These are phyloP conservation scores for Mamestra brassicae DNA, from an alignment of 2,888 invertebrate species.

Conservation along the genomic window DNA sequence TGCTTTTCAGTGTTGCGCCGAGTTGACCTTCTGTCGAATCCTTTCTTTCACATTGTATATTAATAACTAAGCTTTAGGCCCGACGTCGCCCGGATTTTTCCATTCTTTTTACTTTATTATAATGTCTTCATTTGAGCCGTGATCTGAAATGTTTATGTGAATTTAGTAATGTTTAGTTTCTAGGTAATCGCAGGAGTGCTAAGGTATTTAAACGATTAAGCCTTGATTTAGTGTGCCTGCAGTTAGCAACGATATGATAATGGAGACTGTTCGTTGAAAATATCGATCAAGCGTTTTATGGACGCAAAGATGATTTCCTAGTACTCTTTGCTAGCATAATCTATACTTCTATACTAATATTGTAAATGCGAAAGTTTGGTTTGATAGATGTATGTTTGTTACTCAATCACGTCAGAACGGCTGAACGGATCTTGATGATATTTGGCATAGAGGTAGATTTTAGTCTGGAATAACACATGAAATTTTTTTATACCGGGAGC, in stretches of 20 bases:
- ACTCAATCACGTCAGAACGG: no score
- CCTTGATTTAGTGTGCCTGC: slow-evolving; percentile 48
- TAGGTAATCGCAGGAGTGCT: slow-evolving; percentile 50
- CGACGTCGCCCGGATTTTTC: slow-evolving; percentile 65
- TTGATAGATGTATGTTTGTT: no score
- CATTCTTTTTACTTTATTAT: slow-evolving; percentile 69
- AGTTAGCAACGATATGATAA: slow-evolving; percentile 19
- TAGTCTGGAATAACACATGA: no score
- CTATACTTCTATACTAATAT: no score
- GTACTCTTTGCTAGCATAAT: background rate
- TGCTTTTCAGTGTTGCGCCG: background rate
- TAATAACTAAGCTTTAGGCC: slow-evolving; percentile 58
- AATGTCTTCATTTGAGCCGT: slow-evolving; percentile 62
- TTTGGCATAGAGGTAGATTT: no score
- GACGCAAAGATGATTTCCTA: background rate
- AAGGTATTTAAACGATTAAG: slow-evolving; percentile 38
- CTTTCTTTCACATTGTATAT: slow-evolving; percentile 26
- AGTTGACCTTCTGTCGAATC: slow-evolving; percentile 39
- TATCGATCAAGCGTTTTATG: background rate
- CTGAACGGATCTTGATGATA: no score
- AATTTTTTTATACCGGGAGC: no score
- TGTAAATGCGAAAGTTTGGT: no score
- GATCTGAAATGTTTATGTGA: slow-evolving; percentile 63
- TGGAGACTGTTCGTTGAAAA: slow-evolving; percentile 30
- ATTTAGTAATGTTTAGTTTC: slow-evolving; percentile 54